Base-by-base conservation (phyloP, 2,113 vertebrate species). In the Malurus elegans region DNA sequence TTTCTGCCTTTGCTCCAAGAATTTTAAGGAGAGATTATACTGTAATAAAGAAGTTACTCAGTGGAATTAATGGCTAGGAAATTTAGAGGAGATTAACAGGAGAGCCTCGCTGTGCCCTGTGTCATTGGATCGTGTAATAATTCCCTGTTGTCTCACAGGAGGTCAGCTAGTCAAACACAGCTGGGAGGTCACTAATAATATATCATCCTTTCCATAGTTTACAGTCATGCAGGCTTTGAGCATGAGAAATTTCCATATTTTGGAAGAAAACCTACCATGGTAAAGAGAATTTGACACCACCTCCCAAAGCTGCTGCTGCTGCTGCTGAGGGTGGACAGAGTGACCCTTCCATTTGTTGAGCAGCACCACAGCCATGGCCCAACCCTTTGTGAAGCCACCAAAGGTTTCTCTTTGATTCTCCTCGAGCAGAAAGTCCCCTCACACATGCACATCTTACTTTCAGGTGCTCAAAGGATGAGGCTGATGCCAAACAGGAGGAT, bases 41-140 rank as follows among this genome's bases (percentile, higher is more conserved):
- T 13, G 9, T 40, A 95, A 90, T 93, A 93, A 92, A 88, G 71
- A 73, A 18, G 54, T 73, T 82, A n/a, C 42, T 79, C 34, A n/a
- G 45, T 70, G 66, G 78, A 93, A 93, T 91, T 90, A 94, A 82
- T 76, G 54, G 34, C 50, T 54, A n/a, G 56, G 64, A 95, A 95
- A 94, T 88, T 88, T 57, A 86, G 81, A 82, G 45, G 29, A 62
- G 54, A 90, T 90, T 76, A 93, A 79, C 6, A 51, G 48, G 57
- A 85, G 42, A 70, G 10, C 38, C 66, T 93, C 64, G 38, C 44
- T 53, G 42, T 61, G 45, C 54, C 3, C 2, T 42, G 9, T 75
- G 57, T 62, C 84, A 72, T 24, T 81, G 67, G 42, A 70, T 58
- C 2, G 1, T 34, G 62, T 34, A 50, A 75, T 79, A 94, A 94